A percentile compares a stretch with the other conserved stretches of the same genome.
Evolutionary conservation across 2,113 vertebrate species (phyloP).

Genomic region (Planiliza haematocheilus): DNA sequence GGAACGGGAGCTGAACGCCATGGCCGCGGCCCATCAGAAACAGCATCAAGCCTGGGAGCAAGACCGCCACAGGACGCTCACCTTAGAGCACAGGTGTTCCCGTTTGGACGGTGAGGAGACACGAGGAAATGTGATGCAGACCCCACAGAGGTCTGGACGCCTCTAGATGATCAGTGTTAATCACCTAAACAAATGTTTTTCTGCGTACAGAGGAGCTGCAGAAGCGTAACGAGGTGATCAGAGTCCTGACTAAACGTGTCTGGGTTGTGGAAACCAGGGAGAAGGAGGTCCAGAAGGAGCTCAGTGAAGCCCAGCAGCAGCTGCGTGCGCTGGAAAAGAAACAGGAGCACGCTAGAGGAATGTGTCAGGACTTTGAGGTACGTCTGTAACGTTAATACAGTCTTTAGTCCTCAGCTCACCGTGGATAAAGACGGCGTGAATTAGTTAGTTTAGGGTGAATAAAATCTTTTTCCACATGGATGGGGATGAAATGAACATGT

Average conservation of each 20-base stretch:
- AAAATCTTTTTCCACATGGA: too few relatives aligned
- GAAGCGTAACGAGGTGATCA: constrained; percentile 75
- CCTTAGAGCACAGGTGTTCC: constrained; percentile 52
- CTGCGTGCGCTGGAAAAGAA: constrained; percentile 59
- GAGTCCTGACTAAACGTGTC: constrained; percentile 64
- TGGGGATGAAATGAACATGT: too few relatives aligned
- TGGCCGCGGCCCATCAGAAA: constrained; percentile 53
- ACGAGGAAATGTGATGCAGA: not conserved
- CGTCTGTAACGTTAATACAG: not conserved
- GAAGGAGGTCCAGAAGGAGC: constrained; percentile 61
- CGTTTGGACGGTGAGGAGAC: constrained; percentile 53
- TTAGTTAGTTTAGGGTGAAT: too few relatives aligned
- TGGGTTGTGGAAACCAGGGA: constrained; percentile 66
- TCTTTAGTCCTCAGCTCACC: too few relatives aligned
- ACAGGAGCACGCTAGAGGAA: constrained; percentile 57
- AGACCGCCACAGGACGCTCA: constrained; percentile 45
- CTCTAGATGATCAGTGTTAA: too few relatives aligned
- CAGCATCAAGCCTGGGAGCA: constrained; percentile 64
- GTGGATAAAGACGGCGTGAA: too few relatives aligned
- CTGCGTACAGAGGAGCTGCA: constrained; percentile 73
- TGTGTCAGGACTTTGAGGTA: constrained; percentile 73
- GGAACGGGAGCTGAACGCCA: constrained; percentile 67
- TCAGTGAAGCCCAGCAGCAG: constrained; percentile 52
- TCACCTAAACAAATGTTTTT: too few relatives aligned
- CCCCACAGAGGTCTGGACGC: too few relatives aligned